phyloP scores from a whole-genome alignment of 2,888 invertebrate species.

The Acanthacorydalis orientalis region DNA sequence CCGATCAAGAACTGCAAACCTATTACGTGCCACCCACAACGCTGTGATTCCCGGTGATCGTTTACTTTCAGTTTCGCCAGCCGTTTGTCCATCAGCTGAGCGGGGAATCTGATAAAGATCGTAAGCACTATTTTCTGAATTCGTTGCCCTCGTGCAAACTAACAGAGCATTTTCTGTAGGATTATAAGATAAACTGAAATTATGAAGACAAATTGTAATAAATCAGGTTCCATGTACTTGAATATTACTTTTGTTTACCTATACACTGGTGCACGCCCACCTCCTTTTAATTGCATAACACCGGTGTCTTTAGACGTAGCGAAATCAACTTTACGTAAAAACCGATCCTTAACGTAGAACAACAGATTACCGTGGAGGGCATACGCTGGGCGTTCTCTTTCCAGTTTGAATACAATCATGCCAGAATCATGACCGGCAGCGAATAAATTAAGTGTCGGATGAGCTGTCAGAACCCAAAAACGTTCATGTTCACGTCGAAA shows the following conservation, averaged over 20 bases:
- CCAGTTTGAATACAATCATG: conserved; percentile 82
- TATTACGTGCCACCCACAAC: conserved; percentile 91
- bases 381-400: conserved; percentile 91
- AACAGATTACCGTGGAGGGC: conserved; percentile 84
- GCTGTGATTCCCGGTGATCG: conserved; percentile 83
- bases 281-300: conserved; percentile 78
- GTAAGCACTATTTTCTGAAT: conserved; percentile 79
- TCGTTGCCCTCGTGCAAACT: conserved; percentile 64
- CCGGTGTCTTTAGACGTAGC: conserved; percentile 82
- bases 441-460: conserved; percentile 89
- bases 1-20: conserved; percentile 92
- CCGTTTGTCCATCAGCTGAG: conserved; percentile 32
- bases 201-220: conserved; percentile 8
- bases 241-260: conserved; percentile 22
- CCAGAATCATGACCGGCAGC: conserved; percentile 99
- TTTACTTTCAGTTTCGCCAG: conserved; percentile 45
- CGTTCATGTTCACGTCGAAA: conserved; percentile 91
- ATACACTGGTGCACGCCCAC: conserved; percentile 55
- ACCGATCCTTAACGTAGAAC: conserved; percentile 91
- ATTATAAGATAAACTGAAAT: conserved; percentile 81
- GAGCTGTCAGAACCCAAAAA: conserved; percentile 93
- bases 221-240: neutral
- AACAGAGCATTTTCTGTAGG: conserved; percentile 93
- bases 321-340: conserved; percentile 81
- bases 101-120: conserved; percentile 85